Percentiles rank a stretch among this genome's conserved stretches.
These are phyloP conservation scores for Sicus ferrugineus DNA, from an alignment of 2,888 invertebrate species.

Conservation along the genomic window DNA sequence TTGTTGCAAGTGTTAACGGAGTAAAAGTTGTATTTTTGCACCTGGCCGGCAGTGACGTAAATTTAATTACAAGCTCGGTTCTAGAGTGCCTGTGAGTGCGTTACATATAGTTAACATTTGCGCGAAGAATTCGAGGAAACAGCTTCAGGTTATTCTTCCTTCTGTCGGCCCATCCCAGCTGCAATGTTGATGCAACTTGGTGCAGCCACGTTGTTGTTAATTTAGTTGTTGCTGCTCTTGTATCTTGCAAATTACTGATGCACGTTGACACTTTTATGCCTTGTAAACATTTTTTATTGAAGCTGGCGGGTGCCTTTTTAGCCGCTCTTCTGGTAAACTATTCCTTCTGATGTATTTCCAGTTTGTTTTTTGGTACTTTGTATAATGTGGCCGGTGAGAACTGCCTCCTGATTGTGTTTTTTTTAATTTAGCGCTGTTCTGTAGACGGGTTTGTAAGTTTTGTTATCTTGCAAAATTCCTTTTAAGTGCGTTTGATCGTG, in stretches of 20 bases:
- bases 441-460: neutral
- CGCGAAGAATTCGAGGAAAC: neutral
- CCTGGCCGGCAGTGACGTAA: conserved; percentile 2
- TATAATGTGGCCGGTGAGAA: too few species aligned
- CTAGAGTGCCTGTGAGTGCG: neutral
- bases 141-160: neutral
- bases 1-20: neutral
- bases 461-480: conserved; percentile 7
- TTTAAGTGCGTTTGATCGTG: conserved; percentile 22
- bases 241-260: conserved; percentile 20
- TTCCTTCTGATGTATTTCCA: neutral
- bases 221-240: neutral
- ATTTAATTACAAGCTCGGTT: conserved; percentile 22
- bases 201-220: neutral
- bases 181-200: neutral
- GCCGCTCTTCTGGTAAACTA: neutral
- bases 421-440: neutral
- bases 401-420: neutral
- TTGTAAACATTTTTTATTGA: conserved; percentile 29
- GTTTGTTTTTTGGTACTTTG: neutral
- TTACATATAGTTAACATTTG: neutral
- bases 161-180: neutral
- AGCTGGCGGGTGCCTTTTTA: neutral
- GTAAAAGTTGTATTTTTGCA: neutral
- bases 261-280: conserved; percentile 30